Evolutionary conservation across 2,797 vertebrate genomes (phyloP).

Genomic region (Chromobotia macracanthus): DNA sequence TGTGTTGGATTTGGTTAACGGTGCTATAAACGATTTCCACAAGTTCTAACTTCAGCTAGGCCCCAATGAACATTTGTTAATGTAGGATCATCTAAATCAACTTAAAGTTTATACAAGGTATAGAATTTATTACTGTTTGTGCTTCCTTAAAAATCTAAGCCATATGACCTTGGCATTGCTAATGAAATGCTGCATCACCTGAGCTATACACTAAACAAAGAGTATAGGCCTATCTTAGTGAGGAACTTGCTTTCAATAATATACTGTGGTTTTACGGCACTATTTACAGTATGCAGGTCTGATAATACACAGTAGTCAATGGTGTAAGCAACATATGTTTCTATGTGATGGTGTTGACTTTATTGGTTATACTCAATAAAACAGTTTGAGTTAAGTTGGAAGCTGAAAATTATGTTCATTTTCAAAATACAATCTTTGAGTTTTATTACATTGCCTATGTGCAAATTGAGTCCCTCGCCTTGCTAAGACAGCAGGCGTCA

Average conservation of each 20-base stretch:
- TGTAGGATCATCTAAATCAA: neutral
- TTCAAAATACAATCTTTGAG: slow-evolving; percentile 7
- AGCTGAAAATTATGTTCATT: slow-evolving; percentile 13
- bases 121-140: neutral
- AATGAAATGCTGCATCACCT: neutral
- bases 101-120: neutral
- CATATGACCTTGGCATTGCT: slow-evolving; percentile 2
- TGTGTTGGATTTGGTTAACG: no score
- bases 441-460: neutral
- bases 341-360: neutral
- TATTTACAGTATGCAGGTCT: neutral
- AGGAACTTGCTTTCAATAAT: neutral
- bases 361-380: slow-evolving; percentile 21
- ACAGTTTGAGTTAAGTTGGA: slow-evolving; percentile 24
- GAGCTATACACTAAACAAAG: neutral
- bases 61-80: no score
- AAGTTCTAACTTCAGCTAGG: no score
- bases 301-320: slow-evolving; percentile 13
- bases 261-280: neutral
- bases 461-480: slow-evolving; percentile 1
- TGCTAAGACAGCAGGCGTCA: neutral
- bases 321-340: slow-evolving; percentile 23
- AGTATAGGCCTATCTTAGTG: neutral
- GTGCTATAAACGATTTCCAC: no score
- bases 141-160: neutral